Base-by-base conservation (phyloP, 2,797 vertebrate genomes). In the Rhinogobio ventralis region DNA sequence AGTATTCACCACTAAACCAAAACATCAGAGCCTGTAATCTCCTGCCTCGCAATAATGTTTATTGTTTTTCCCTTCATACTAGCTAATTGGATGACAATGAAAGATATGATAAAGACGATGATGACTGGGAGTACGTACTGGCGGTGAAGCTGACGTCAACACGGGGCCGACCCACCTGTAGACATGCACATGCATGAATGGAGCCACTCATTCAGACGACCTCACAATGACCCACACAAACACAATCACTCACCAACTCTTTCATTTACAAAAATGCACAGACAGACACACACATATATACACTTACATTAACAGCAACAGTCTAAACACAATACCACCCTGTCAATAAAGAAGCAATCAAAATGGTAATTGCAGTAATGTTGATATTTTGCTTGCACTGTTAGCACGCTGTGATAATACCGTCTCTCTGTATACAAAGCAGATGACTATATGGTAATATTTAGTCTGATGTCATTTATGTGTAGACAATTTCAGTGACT, bases 31-130 rank as follows among this genome's bases (percentile, higher is more conserved):
- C 25, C 79, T 79, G 67, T 79, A 81, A 86, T 87, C 75, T 79
- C 42, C 69, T 62, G 28, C 13, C 28, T 13, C 51, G 7, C 20
- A 72, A 79, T 79, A 67, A 45, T 86, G 73, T 86, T 88, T 79
- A 86, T 80, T 83, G 86, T 87, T 84, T 87, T 78, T 77, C 60
- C 71, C 66, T 53, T 81, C 76, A 73, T 62, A 33, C 45, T 73
- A 80, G 69, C 45, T 82, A 85, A 88, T 88, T 86, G 69, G 82
- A 86, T 74, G 84, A 82, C 83, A 84, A 82, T 82, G 79, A 86
- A 82, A 87, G 86, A 89, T 88, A 55, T 49, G 49, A 60, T 79
- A 82, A 86, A 84, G 83, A 57, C 64, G 64, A 71, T 39, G 79
- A 79, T 89, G 81, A 81, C 14, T 78, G 60, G 23, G 68, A 23